phyloP scores from a whole-genome alignment of 2,888 invertebrate genomes.

The Polyommatus icarus region DNA sequence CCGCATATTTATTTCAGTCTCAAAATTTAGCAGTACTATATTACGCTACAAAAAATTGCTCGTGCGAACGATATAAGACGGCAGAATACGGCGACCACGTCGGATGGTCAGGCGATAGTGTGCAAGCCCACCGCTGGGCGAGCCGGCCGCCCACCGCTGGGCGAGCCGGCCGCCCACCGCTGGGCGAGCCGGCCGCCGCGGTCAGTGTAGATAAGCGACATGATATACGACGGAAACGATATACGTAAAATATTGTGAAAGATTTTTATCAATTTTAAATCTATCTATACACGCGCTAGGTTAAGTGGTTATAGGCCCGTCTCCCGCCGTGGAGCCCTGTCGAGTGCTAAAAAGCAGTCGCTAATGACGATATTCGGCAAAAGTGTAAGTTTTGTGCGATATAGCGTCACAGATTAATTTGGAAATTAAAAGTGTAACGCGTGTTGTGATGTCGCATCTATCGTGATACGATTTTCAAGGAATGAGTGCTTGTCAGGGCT shows the following conservation, averaged over 20 bases:
- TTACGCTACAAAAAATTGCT: not conserved
- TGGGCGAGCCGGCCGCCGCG: constrained; percentile 38
- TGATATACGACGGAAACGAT: constrained; percentile 71
- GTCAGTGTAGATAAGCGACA: constrained; percentile 42
- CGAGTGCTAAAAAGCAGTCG: not conserved
- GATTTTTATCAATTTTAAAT: constrained; percentile 50
- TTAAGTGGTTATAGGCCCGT: constrained; percentile 32
- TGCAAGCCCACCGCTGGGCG: not conserved
- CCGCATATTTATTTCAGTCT: not conserved
- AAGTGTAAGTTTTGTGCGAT: not conserved
- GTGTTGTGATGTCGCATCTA: not conserved
- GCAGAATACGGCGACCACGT: not conserved
- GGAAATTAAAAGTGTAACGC: not conserved
- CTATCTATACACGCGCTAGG: constrained; percentile 40
- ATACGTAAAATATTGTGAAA: constrained; percentile 73
- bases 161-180: not conserved
- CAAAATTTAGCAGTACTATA: not conserved
- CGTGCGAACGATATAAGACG: not conserved
- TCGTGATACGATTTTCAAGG: not conserved
- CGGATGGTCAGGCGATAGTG: not conserved
- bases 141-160: constrained; percentile 13
- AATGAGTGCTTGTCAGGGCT: not conserved
- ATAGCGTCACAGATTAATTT: not conserved
- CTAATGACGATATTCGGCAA: too few species aligned
- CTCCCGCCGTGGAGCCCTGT: constrained; percentile 27